Base-by-base conservation (phyloP, 2,888 invertebrate genomes). In the Drosophila multiciliata region DNA sequence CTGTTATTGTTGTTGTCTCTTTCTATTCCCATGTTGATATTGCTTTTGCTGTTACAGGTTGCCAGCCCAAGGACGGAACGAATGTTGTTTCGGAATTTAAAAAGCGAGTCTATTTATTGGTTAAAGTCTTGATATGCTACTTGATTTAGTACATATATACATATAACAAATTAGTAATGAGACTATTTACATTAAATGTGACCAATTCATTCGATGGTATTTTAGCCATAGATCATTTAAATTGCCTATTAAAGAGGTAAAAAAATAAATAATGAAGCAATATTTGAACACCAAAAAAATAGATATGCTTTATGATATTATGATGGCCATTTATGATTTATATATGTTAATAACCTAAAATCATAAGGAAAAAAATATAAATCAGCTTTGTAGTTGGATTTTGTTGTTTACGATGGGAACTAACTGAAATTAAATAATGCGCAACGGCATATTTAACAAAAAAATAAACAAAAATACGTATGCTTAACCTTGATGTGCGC, bases 11-110 rank as follows among this genome's bases (percentile, higher is more conserved):
- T 69, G 68, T 20, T 61, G 20, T 55, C 23, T 23, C 45, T 23
- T 23, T 45, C 23, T 15, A 23, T 15, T 15, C 5, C 45, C 15
- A 15, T 54, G n/a, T 33, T 71, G 23, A 32, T 26, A 32, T 36
- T 61, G 57, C 55, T 66, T 66, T 50, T 69, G 75, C 29, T 61
- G 29, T 55, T 73, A 76, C 66, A 73, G 71, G 57, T 66, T 73
- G 73, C 42, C 11, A 58, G 53, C 45, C 66, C 83, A 87, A 87
- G 86, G 86, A 81, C 86, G 75, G 65, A 79, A 58, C 86, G 66
- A 87, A 79, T 78, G 53, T 79, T 79, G 54, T 52, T 73, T 73
- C 42, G 7, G 52, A 62, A 26, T 38, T 12, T 33, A 29, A n/a
- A 50, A 50, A 53, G 35, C 42, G 11, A 57, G 58, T 58, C 65